Evolutionary conservation across 2,797 vertebrate genomes (phyloP), one percentile per base, ranked within the genome.

Genomic region (Crocidura indochinensis): DNA sequence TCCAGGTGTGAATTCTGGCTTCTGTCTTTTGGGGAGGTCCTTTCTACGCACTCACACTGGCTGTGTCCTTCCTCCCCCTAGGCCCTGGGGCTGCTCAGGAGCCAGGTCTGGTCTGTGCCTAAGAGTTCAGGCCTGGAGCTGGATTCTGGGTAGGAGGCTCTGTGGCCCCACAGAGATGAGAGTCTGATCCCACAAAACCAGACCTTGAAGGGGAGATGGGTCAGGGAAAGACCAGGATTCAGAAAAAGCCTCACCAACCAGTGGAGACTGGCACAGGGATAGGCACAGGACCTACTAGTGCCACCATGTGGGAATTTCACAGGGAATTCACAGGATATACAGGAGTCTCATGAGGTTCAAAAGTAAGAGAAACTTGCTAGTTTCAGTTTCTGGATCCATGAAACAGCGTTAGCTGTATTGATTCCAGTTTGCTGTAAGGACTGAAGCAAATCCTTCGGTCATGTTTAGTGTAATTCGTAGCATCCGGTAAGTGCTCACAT

Each of bases 1-100:
- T 56, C 6, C 26, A 74, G 49, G 79, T 81, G 91, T 85, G 79
- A 95, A 69, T 11, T 60, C n/a, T 2, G 74, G 27, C 73, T 93
- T 83, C 76, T 84, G 80, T 56, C 76, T 71, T 92, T 78, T 11
- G 10, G 51, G 24, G 71, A 29, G 68, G 29, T 24, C n/a, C 47
- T 83, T 82, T 62, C 24, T 29, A 0, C 29, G 88, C 31, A 82
- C 65, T 46, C 29, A 75, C 0, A 5, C 17, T 10, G 10, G 60
- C 51, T 53, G 29, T 51, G 29, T 27, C 62, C 24, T 22, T 76
- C 65, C 1, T 31, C 38, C 38, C 38, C 38, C 38, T 38, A 38
- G 38, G 47, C 56, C 22, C 51, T 15, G 49, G 64, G 76, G 12
- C 38, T 68, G 20, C 69, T 82, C 26, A 27, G 14, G 68, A 49